phyloP scores from a whole-genome alignment of 1,140 invertebrate genomes.

The Drosophila ogumai region DNA sequence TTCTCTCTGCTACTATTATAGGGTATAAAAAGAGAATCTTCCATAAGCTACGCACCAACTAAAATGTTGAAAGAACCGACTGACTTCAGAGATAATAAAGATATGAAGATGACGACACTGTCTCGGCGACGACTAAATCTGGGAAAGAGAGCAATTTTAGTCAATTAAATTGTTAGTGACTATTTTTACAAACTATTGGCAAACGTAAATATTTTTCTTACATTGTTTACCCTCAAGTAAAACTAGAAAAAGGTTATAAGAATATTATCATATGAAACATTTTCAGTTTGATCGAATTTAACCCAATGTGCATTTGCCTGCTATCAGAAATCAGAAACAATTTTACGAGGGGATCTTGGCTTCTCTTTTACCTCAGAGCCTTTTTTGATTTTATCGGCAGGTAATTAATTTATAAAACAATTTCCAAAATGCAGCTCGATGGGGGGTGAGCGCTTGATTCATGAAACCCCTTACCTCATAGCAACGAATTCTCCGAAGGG shows the following conservation, averaged over 20 bases:
- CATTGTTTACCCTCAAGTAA: no score
- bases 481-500: neutral
- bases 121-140: neutral
- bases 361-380: conserved; percentile 1
- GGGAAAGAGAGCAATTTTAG: neutral
- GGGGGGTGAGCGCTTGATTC: conserved; percentile 1
- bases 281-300: neutral
- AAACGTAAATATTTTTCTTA: neutral
- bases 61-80: neutral
- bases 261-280: neutral
- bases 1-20: neutral
- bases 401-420: conserved; percentile 24
- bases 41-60: conserved; percentile 37
- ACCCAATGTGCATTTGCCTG: neutral
- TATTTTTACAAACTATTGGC: neutral
- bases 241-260: neutral
- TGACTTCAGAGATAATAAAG: conserved; percentile 1
- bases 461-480: neutral
- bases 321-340: neutral
- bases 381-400: conserved; percentile 8
- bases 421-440: conserved; percentile 9
- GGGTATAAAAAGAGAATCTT: conserved; percentile 21
- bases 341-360: neutral
- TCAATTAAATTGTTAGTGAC: conserved; percentile 2
- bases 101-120: conserved; percentile 7